phyloP scores from a whole-genome alignment of 2,888 invertebrate species.

The Rutpela maculata region DNA sequence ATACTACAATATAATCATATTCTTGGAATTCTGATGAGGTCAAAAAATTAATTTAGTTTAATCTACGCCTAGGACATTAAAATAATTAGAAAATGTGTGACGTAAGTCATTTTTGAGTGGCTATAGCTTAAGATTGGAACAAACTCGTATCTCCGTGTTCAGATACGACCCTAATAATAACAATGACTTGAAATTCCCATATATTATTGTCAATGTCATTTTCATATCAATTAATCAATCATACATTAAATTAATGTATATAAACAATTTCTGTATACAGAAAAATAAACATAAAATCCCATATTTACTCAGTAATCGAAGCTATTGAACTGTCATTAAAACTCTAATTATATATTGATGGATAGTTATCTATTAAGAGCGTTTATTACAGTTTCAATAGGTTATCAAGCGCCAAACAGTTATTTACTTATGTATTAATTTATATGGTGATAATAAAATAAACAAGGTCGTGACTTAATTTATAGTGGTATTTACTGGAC shows the following conservation, averaged over 20 bases:
- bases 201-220: background rate
- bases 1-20: too few species aligned
- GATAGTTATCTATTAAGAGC: constrained; percentile 44
- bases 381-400: constrained; percentile 51
- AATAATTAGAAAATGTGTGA: too few species aligned
- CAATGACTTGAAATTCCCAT: background rate
- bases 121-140: too few species aligned
- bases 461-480: constrained; percentile 56
- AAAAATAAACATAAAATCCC: constrained; percentile 19
- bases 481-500: constrained; percentile 52
- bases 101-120: too few species aligned
- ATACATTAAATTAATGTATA: constrained; percentile 18
- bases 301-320: constrained; percentile 30
- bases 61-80: too few species aligned
- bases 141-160: too few species aligned
- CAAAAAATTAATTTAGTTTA: too few species aligned
- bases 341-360: constrained; percentile 44
- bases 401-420: constrained; percentile 47
- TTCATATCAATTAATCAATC: background rate
- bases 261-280: constrained; percentile 11
- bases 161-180: too few species aligned
- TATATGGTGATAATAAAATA: constrained; percentile 56
- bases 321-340: constrained; percentile 43
- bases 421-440: constrained; percentile 55
- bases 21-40: too few species aligned